Percentiles rank a stretch among this genome's conserved stretches.
phyloP scores from a whole-genome alignment of 92 coral and sea anemone genomes.

The Anthopleura xanthogrammica region DNA sequence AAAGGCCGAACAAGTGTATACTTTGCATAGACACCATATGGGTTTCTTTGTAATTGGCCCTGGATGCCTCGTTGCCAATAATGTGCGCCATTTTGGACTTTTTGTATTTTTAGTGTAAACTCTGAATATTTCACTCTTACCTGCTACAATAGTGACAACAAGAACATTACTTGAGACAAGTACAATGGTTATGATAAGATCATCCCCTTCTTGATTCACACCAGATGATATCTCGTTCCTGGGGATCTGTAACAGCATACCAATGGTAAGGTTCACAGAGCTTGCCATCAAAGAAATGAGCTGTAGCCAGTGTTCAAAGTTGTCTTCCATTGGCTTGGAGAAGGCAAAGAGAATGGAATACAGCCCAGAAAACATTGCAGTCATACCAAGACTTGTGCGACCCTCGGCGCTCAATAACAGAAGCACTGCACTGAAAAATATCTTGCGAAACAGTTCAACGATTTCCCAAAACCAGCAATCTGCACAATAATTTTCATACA shows the following conservation, averaged over 20 bases:
- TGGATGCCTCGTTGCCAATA: too few relatives aligned
- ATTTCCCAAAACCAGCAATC: constrained; percentile 53
- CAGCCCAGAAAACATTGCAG: constrained; percentile 30
- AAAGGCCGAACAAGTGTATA: too few relatives aligned
- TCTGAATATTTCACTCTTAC: too few relatives aligned
- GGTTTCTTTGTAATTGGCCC: too few relatives aligned
- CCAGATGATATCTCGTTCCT: too few relatives aligned
- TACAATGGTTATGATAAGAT: too few relatives aligned
- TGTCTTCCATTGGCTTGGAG: constrained; percentile 35
- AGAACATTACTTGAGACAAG: too few relatives aligned
- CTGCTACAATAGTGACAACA: too few relatives aligned
- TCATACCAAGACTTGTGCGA: constrained; percentile 30
- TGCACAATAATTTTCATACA: constrained; percentile 33
- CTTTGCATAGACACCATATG: too few relatives aligned
- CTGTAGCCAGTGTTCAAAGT: constrained; percentile 55
- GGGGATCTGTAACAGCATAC: constrained; percentile 6
- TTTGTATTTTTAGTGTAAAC: too few relatives aligned
- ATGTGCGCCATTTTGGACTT: too few relatives aligned
- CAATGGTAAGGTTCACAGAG: constrained; percentile 23
- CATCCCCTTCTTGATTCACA: too few relatives aligned
- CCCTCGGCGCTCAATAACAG: constrained; percentile 24
- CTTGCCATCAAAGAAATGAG: constrained; percentile 27
- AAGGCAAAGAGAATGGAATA: constrained; percentile 30
- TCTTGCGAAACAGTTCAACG: constrained; percentile 30
- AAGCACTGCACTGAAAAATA: constrained; percentile 24